phyloP scores from a whole-genome alignment of 2,797 vertebrate species.

The Rallus crepitans region DNA sequence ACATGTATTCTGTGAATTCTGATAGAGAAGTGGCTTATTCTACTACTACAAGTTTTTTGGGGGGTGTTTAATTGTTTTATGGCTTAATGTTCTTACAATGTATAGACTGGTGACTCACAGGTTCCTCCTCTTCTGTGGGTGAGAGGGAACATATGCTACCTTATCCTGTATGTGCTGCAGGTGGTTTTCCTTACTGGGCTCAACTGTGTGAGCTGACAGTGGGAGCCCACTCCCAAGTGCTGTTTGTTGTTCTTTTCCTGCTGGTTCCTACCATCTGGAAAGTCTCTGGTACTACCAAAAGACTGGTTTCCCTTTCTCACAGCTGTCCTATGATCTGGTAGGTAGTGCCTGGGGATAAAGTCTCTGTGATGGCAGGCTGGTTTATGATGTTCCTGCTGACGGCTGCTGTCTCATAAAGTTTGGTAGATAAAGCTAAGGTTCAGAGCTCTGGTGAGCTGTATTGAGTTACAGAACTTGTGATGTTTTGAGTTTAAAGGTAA shows the following conservation, averaged over 20 bases:
- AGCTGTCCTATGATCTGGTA: neutral
- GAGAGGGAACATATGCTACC: neutral
- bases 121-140: neutral
- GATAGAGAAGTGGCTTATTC: neutral
- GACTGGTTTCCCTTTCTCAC: neutral
- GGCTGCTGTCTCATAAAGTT: neutral
- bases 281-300: neutral
- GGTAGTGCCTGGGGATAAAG: neutral
- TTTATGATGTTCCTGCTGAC: neutral
- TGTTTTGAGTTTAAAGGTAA: neutral
- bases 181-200: neutral
- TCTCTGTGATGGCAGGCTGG: neutral
- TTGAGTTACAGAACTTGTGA: neutral
- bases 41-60: neutral
- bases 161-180: neutral
- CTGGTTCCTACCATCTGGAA: neutral
- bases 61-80: neutral
- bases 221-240: neutral
- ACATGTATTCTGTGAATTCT: neutral
- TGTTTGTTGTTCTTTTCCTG: neutral
- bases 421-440: neutral
- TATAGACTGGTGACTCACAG: neutral
- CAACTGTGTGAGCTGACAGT: neutral
- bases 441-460: neutral
- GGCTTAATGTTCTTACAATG: neutral